phyloP scores from a whole-genome alignment of 2,113 vertebrate species.

The Cebidichthys violaceus region DNA sequence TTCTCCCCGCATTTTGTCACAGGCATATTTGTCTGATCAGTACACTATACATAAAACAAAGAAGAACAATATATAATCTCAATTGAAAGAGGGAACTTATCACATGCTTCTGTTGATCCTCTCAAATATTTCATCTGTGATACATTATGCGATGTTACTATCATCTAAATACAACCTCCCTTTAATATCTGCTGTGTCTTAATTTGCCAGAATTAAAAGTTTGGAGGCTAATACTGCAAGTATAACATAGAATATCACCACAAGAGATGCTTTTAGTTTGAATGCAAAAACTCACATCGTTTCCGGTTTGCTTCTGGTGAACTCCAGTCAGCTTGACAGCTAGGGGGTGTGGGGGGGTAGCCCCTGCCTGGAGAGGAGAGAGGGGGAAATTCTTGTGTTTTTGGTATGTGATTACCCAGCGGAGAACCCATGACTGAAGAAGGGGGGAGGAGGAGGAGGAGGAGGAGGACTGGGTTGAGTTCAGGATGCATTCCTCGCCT shows the following conservation, averaged over 20 bases:
- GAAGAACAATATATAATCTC: neutral
- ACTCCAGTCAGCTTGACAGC: conserved; percentile 2
- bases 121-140: neutral
- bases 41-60: neutral
- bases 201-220: neutral
- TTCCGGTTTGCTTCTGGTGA: conserved; percentile 47
- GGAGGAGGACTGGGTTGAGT: conserved; percentile 52
- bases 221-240: neutral
- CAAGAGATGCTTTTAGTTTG: conserved; percentile 38
- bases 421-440: conserved; percentile 78
- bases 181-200: neutral
- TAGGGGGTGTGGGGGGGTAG: conserved; percentile 54
- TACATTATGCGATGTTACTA: neutral
- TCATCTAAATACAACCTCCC: neutral
- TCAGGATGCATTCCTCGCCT: conserved; percentile 72
- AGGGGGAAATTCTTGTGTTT: conserved; percentile 75
- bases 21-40: neutral
- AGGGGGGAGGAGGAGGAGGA: conserved; percentile 39
- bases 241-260: neutral
- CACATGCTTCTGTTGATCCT: neutral
- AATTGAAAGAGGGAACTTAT: neutral
- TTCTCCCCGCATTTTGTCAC: neutral
- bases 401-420: conserved; percentile 78
- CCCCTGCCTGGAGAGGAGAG: conserved; percentile 62
- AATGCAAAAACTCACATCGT: neutral